phyloP scores from a whole-genome alignment of 2,113 vertebrate species.

The Channa maculata region DNA sequence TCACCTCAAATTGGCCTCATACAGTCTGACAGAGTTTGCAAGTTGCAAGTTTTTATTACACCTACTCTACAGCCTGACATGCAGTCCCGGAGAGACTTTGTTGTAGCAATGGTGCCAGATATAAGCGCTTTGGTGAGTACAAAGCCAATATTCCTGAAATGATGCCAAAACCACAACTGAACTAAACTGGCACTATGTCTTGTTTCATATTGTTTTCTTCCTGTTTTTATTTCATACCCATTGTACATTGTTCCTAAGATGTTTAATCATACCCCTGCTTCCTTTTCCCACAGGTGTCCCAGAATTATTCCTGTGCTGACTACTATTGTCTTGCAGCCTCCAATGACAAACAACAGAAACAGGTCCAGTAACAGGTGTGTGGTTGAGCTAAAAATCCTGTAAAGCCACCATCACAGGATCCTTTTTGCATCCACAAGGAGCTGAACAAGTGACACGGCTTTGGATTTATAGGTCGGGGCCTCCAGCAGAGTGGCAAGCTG shows the following conservation, averaged over 20 bases:
- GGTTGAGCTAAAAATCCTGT: conserved; percentile 34
- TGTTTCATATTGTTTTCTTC: neutral
- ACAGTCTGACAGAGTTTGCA: too few relatives aligned
- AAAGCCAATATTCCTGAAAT: neutral
- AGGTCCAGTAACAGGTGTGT: conserved; percentile 55
- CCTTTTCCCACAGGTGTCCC: neutral
- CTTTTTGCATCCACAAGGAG: conserved; percentile 61
- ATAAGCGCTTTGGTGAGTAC: too few relatives aligned
- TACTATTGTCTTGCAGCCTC: neutral
- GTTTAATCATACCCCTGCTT: neutral
- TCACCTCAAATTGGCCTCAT: too few relatives aligned
- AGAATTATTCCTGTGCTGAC: neutral
- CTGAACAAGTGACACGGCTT: conserved; percentile 64
- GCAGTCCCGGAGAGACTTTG: too few relatives aligned
- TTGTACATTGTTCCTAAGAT: too few relatives aligned
- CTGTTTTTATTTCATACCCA: neutral
- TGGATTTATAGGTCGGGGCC: conserved; percentile 76
- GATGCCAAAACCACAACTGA: neutral
- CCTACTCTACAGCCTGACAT: neutral
- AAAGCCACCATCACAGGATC: conserved; percentile 49
- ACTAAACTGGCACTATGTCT: neutral
- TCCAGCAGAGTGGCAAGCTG: conserved; percentile 76
- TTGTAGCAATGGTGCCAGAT: too few relatives aligned
- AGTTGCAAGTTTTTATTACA: too few relatives aligned
- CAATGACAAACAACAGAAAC: conserved; percentile 21